Evolutionary conservation across 2,113 vertebrate genomes (phyloP).

Genomic region (Crotophaga sulcirostris): DNA sequence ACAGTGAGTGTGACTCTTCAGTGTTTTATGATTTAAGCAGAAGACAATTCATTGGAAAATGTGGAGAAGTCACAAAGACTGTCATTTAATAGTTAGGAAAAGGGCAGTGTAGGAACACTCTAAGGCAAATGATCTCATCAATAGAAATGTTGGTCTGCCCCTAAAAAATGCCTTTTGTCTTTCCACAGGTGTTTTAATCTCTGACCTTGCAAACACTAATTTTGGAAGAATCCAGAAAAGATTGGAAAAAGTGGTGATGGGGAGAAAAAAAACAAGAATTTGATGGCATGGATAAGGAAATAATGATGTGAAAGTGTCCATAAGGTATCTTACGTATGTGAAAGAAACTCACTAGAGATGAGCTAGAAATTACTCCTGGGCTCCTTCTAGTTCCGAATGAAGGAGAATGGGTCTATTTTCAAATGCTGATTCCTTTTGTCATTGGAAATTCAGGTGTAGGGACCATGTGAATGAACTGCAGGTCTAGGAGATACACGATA

Average conservation of each 20-base stretch:
- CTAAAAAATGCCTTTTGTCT: neutral
- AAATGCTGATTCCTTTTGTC: neutral
- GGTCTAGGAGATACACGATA: neutral
- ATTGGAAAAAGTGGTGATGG: neutral
- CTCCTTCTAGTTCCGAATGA: neutral
- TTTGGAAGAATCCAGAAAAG: neutral
- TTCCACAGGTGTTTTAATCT: neutral
- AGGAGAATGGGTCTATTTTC: neutral
- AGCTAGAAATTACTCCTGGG: neutral
- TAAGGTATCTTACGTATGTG: neutral
- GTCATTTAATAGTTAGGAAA: neutral
- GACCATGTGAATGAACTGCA: neutral
- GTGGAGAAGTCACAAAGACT: neutral
- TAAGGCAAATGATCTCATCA: neutral
- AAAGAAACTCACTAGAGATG: neutral
- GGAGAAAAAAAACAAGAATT: neutral
- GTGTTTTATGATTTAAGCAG: neutral
- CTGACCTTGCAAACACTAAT: neutral
- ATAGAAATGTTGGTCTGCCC: neutral
- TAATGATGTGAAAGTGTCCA: neutral
- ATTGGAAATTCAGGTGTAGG: neutral
- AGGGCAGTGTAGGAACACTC: neutral
- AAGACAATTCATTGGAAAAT: neutral
- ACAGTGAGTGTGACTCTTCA: neutral
- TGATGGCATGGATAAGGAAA: neutral